Conservation (phyloP, 2,888 invertebrate genomes). For the Beris morrisii region DNA sequence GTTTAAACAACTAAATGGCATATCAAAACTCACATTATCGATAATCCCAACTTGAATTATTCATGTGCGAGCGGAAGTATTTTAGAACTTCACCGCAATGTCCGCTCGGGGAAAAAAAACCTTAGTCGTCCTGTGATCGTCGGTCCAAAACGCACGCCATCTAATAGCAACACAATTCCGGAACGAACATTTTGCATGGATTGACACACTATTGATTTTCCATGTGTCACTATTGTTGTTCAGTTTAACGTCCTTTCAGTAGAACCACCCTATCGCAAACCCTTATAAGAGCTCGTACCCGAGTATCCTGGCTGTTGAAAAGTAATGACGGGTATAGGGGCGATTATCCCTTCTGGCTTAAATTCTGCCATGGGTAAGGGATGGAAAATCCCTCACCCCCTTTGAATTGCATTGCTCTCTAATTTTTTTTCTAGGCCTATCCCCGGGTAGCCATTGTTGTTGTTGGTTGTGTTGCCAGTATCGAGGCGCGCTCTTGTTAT, state of each 20-base stretch:
- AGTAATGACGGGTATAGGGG: constrained; percentile 30
- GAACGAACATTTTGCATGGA: constrained; percentile 5
- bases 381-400: not conserved
- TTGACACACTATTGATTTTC: constrained; percentile 29
- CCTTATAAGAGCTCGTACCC: constrained; percentile 19
- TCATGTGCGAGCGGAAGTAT: constrained; percentile 6
- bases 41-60: constrained; percentile 13
- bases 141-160: constrained; percentile 6
- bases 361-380: not conserved
- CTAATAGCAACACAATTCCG: constrained; percentile 1
- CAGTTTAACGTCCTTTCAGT: constrained; percentile 30
- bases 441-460: not conserved
- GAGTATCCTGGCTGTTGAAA: constrained; percentile 1
- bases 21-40: constrained; percentile 6
- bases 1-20: not conserved
- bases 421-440: constrained; percentile 4
- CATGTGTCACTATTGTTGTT: constrained; percentile 21
- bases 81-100: constrained; percentile 16
- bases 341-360: constrained; percentile 27
- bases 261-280: constrained; percentile 5
- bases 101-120: not conserved
- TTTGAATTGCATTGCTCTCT: constrained; percentile 19
- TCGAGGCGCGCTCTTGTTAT: constrained; percentile 12
- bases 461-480: not conserved
- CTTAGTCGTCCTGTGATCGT: not conserved